phyloP scores from a whole-genome alignment of 2,888 invertebrate genomes.

The Drosophila birchii region DNA sequence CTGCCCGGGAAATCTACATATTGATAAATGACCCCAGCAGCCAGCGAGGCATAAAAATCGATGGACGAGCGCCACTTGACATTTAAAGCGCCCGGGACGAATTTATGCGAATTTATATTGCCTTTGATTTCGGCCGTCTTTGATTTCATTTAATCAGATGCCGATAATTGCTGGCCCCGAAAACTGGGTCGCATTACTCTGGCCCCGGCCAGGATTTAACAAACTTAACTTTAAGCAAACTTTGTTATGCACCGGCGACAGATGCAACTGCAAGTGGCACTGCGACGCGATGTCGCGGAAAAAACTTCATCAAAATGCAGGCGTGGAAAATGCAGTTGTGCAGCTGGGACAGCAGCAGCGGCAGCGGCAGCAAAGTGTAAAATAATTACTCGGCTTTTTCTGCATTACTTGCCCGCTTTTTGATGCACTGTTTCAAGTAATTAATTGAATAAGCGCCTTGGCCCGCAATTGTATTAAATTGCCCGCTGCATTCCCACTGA shows the following conservation, averaged over 20 bases:
- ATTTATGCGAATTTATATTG: slow-evolving; percentile 57
- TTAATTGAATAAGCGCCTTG: slow-evolving; percentile 80
- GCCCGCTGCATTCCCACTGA: slow-evolving; percentile 63
- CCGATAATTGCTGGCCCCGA: slow-evolving; percentile 51
- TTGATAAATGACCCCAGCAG: slow-evolving; percentile 71
- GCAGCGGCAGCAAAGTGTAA: slow-evolving; percentile 64
- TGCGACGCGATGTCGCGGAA: slow-evolving; percentile 17
- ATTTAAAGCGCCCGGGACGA: slow-evolving; percentile 39
- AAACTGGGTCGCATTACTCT: slow-evolving; percentile 17
- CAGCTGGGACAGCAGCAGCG: slow-evolving; percentile 10
- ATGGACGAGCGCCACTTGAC: slow-evolving; percentile 59
- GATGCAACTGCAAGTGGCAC: slow-evolving; percentile 38
- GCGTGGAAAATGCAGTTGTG: background rate
- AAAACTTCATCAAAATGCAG: slow-evolving; percentile 68
- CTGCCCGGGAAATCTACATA: slow-evolving; percentile 68
- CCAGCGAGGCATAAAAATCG: slow-evolving; percentile 64
- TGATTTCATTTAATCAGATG: slow-evolving; percentile 71
- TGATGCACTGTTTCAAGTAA: slow-evolving; percentile 68
- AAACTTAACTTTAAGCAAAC: slow-evolving; percentile 72
- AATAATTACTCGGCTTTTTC: slow-evolving; percentile 73
- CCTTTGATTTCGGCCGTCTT: slow-evolving; percentile 40
- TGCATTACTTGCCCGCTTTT: slow-evolving; percentile 53
- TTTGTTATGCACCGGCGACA: slow-evolving; percentile 60
- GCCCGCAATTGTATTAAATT: slow-evolving; percentile 71
- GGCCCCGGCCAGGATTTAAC: slow-evolving; percentile 45